These are phyloP conservation scores for Zoanthus sansibaricus DNA, from an alignment of 92 coral and sea anemone species.

Conservation along the genomic window DNA sequence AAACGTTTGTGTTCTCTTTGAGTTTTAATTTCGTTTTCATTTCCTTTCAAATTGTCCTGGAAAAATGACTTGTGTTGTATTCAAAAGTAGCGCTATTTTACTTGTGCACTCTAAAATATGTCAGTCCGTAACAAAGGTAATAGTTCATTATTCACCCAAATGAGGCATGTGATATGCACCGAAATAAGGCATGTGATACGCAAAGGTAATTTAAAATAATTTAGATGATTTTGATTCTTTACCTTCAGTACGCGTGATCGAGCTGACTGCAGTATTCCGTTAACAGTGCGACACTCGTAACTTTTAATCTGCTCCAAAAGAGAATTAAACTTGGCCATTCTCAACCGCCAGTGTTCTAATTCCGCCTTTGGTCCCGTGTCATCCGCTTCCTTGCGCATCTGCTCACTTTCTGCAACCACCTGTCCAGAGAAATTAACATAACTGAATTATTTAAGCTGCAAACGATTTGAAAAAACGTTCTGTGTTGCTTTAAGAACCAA, in stretches of 20 bases:
- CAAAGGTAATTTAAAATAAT: background rate
- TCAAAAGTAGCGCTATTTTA: too few species aligned
- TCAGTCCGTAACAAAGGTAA: too few species aligned
- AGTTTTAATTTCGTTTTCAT: too few species aligned
- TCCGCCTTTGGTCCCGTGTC: slow-evolving; percentile 96
- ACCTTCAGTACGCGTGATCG: slow-evolving; percentile 87
- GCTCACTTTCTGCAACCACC: slow-evolving; percentile 94
- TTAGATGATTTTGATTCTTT: background rate
- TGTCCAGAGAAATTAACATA: slow-evolving; percentile 2
- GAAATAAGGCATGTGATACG: background rate
- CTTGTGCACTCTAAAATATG: too few species aligned
- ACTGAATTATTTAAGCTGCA: background rate
- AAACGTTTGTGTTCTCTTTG: too few species aligned
- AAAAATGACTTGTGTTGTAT: too few species aligned
- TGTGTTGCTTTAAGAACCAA: background rate
- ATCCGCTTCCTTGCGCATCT: slow-evolving; percentile 93
- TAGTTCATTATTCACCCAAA: too few species aligned
- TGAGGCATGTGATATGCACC: background rate
- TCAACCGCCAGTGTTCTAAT: slow-evolving; percentile 91
- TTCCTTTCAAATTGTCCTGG: too few species aligned
- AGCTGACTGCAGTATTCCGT: slow-evolving; percentile 73
- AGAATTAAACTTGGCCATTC: slow-evolving; percentile 92
- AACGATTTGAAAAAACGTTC: background rate
- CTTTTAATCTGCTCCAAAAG: slow-evolving; percentile 86
- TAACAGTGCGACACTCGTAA: slow-evolving; percentile 71